Base-by-base conservation (phyloP, 2,888 invertebrate genomes). In the Nesidiocoris tenuis region DNA sequence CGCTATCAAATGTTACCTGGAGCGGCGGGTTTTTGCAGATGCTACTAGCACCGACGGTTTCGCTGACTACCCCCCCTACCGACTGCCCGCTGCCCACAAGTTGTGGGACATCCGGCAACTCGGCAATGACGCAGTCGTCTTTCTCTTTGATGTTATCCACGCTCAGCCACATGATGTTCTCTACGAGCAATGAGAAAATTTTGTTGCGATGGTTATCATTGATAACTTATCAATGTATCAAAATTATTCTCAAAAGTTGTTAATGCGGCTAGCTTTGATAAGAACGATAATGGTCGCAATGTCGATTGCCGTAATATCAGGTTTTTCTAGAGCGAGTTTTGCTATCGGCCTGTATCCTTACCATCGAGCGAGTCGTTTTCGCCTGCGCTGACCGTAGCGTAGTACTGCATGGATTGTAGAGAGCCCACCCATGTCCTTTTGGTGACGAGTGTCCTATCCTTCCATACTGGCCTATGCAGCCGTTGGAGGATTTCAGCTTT, bases 351-450 rank as follows among this genome's bases (percentile, higher is more conserved):
- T n/a, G n/a, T n/a, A 7, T 61, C 77, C 80, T 79, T 80, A 86
- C 87, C 89, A 80, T 87, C 87, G 16, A 89, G 85, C 55, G 89
- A 88, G 81, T 91, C 91, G 78, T 88, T 87, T 82, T 90, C 90
- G 39, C 89, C 89, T 1, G 93, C 94, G 83, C 92, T 93, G 65
- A 98, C 96, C 7, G 99, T 99, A 12, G 98, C 98, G 86, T 98
- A 99, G 86, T 99, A 99, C 88, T 98, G 98, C 96, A 99, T 96
- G 84, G 98, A 96, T 82, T 95, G 94, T 12, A 99, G 86, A 71
- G 93, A 90, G 19, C 98, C 98, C 79, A 93, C 91, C 97, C 98
- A 98, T 0, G 98, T 96, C 0, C 93, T 92, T 85, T 98, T 98
- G 25, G 93, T 90, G n/a, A 96, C 92, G 1, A 95, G 86, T 9